phyloP scores from a whole-genome alignment of 2,888 invertebrate species.

The Drosophila paranaensis region DNA sequence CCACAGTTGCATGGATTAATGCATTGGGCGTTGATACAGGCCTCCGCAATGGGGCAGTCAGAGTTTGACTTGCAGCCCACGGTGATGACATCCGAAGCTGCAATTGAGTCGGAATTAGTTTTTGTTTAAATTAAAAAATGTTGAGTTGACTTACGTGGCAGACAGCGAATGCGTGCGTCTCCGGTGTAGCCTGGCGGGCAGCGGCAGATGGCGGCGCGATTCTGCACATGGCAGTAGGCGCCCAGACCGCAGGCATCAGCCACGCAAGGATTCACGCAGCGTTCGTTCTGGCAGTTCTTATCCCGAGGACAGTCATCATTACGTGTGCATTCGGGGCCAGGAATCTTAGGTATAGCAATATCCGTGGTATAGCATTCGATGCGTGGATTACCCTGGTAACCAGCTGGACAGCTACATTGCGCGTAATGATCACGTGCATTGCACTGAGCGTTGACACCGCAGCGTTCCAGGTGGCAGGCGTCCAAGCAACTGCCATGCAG shows the following conservation, averaged over 20 bases:
- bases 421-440: conserved; percentile 91
- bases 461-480: conserved; percentile 91
- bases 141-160: conserved; percentile 89
- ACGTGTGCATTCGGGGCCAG: conserved; percentile 89
- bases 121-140: not conserved
- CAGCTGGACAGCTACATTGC: conserved; percentile 91
- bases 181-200: conserved; percentile 93
- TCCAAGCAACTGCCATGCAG: conserved; percentile 91
- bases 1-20: conserved; percentile 95
- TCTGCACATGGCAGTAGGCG: conserved; percentile 92
- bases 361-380: conserved; percentile 88
- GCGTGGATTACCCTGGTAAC: conserved; percentile 91
- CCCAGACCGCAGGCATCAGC: conserved; percentile 90
- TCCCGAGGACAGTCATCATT: conserved; percentile 92
- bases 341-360: conserved; percentile 61
- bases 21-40: conserved; percentile 92
- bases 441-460: conserved; percentile 94
- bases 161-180: conserved; percentile 89
- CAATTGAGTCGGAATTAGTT: not conserved
- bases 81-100: conserved; percentile 87
- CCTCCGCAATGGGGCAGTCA: conserved; percentile 92
- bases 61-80: conserved; percentile 92
- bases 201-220: conserved; percentile 91
- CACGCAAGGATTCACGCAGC: conserved; percentile 92
- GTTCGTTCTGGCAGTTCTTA: conserved; percentile 90